Evolutionary conservation across 2,797 vertebrate species (phyloP).

Genomic region (Epinephelus awoara): DNA sequence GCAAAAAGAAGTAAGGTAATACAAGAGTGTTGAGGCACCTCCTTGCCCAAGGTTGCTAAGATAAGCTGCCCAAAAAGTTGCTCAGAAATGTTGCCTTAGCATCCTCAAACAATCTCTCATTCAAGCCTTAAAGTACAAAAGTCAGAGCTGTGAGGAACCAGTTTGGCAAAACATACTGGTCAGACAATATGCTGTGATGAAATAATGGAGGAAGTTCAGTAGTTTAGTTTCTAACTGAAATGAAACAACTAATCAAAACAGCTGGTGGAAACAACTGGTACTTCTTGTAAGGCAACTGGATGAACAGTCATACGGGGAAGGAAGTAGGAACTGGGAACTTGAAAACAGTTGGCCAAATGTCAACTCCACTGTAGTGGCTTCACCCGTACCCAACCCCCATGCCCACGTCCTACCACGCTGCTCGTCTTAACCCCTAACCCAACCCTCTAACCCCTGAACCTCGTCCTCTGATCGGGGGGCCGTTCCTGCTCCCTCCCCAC

Average conservation of each 20-base stretch:
- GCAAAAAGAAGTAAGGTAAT: conserved; percentile 31
- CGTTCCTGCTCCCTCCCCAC: conserved; percentile 62
- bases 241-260: conserved; percentile 39
- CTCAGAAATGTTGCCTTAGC: conserved; percentile 34
- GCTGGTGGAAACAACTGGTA: conserved; percentile 57
- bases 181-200: conserved; percentile 36
- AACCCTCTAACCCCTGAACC: conserved; percentile 27
- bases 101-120: not conserved
- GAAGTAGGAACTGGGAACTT: conserved; percentile 55
- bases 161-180: conserved; percentile 51
- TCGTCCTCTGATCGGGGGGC: conserved; percentile 22
- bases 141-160: conserved; percentile 15
- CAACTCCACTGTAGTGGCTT: conserved; percentile 6
- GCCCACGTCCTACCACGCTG: not conserved
- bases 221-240: conserved; percentile 33
- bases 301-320: conserved; percentile 44
- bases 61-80: conserved; percentile 51
- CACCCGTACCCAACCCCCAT: not conserved
- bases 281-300: conserved; percentile 53
- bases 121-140: conserved; percentile 28
- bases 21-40: conserved; percentile 52
- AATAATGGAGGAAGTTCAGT: conserved; percentile 37
- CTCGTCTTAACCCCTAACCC: conserved; percentile 1
- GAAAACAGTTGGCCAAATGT: conserved; percentile 36
- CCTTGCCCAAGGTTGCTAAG: conserved; percentile 44